phyloP scores from a whole-genome alignment of 2,888 invertebrate species.

The Rhorus exstirpatorius region DNA sequence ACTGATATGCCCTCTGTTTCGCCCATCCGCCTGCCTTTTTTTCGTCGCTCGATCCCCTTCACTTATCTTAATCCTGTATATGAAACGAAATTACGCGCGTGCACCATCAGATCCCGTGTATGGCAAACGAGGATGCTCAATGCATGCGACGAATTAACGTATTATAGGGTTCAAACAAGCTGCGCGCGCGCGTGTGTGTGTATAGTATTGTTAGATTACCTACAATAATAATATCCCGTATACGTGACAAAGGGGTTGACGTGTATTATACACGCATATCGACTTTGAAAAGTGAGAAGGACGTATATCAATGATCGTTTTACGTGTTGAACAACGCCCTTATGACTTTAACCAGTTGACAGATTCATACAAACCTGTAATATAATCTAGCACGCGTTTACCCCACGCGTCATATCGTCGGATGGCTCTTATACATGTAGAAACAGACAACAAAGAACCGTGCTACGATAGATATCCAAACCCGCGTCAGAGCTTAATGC shows the following conservation, averaged over 20 bases:
- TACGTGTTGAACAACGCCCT: background rate
- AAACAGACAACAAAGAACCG: constrained; percentile 62
- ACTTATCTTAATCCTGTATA: constrained; percentile 1
- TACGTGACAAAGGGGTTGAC: constrained; percentile 56
- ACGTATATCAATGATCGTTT: background rate
- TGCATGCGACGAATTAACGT: constrained; percentile 46
- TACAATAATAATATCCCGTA: constrained; percentile 9
- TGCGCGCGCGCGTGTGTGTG: background rate
- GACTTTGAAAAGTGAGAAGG: background rate
- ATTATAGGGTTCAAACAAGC: constrained; percentile 32
- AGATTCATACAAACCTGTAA: background rate
- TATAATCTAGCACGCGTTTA: constrained; percentile 30
- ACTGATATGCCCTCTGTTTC: background rate
- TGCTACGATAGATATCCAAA: constrained; percentile 34
- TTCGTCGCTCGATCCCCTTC: constrained; percentile 8
- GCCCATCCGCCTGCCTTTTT: background rate
- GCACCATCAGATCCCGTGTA: background rate
- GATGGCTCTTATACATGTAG: constrained; percentile 21
- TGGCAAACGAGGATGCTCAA: background rate
- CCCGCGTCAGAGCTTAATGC: constrained; percentile 77
- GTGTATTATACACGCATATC: constrained; percentile 15
- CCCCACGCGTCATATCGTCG: constrained; percentile 47
- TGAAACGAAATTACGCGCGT: constrained; percentile 14
- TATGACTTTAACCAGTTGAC: background rate
- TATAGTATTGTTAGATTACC: constrained; percentile 9